Percentiles rank a stretch among this genome's conserved stretches.
phyloP scores from a whole-genome alignment of 2,113 vertebrate genomes.

The Dipodomys spectabilis region DNA sequence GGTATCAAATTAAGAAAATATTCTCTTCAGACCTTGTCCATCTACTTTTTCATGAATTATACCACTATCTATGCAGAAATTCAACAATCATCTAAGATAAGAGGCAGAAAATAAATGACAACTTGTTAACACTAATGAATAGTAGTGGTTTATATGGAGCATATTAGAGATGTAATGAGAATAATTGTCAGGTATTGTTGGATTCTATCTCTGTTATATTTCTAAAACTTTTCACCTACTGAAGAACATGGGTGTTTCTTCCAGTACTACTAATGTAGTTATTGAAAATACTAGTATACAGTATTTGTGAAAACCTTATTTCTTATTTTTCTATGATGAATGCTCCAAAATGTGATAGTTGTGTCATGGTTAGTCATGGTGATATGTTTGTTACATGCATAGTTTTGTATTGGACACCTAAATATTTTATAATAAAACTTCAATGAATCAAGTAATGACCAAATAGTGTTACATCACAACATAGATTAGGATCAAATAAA shows the following conservation, averaged over 20 bases:
- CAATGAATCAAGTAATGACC: not conserved
- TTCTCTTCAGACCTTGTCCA: not conserved
- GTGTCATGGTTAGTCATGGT: not conserved
- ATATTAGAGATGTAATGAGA: not conserved
- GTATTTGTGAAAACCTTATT: not conserved
- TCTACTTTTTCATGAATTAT: not conserved
- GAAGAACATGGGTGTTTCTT: not conserved
- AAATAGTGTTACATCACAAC: conserved; percentile 1
- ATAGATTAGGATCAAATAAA: conserved; percentile 46
- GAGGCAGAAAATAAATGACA: not conserved
- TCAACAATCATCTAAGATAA: not conserved
- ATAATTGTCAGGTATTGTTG: not conserved
- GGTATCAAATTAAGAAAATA: not conserved
- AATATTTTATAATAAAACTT: conserved; percentile 21
- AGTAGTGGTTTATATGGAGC: not conserved
- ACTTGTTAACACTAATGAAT: not conserved
- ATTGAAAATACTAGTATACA: not conserved
- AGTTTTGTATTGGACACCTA: conserved; percentile 1
- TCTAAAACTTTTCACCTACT: not conserved
- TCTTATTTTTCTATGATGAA: not conserved
- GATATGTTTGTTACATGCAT: not conserved
- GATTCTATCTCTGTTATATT: not conserved
- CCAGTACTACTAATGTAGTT: not conserved
- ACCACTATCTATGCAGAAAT: not conserved
- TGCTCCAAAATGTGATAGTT: not conserved